A percentile compares a stretch with the other conserved stretches of the same genome.
phyloP scores from a whole-genome alignment of 2,888 invertebrate species.

The Gortyna flavago region DNA sequence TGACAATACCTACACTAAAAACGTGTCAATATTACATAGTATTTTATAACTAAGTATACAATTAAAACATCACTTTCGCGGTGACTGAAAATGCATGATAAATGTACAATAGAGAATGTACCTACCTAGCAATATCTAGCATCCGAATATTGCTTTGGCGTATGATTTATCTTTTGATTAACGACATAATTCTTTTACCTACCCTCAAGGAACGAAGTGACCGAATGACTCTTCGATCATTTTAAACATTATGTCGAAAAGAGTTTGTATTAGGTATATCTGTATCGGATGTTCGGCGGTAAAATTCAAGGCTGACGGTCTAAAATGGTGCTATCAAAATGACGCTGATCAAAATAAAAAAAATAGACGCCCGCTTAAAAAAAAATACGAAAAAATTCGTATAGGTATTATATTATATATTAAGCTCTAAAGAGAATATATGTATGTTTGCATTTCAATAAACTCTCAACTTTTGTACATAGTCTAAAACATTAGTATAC shows the following conservation, averaged over 20 bases:
- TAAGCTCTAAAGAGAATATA: constrained; percentile 47
- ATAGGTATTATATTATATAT: constrained; percentile 46
- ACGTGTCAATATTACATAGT: constrained; percentile 44
- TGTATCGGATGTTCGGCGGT: background rate
- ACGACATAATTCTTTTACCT: constrained; percentile 15
- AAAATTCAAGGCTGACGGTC: background rate
- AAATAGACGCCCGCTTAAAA: constrained; percentile 3
- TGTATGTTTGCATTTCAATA: constrained; percentile 41
- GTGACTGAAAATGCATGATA: constrained; percentile 54
- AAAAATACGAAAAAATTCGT: constrained; percentile 36
- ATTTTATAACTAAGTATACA: constrained; percentile 32
- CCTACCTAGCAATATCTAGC: constrained; percentile 36
- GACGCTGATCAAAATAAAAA: constrained; percentile 42
- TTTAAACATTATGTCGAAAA: background rate
- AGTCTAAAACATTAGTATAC: constrained; percentile 55
- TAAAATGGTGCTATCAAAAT: constrained; percentile 1
- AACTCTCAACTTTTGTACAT: constrained; percentile 57
- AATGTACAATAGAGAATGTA: constrained; percentile 39
- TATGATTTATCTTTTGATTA: constrained; percentile 39
- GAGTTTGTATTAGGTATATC: constrained; percentile 2
- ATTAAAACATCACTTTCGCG: constrained; percentile 35
- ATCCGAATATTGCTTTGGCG: constrained; percentile 44
- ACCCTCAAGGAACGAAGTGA: background rate
- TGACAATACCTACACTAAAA: constrained; percentile 44
- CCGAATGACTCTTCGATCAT: background rate